Evolutionary conservation across 2,113 vertebrate genomes (phyloP).

Genomic region (Bungarus multicinctus): DNA sequence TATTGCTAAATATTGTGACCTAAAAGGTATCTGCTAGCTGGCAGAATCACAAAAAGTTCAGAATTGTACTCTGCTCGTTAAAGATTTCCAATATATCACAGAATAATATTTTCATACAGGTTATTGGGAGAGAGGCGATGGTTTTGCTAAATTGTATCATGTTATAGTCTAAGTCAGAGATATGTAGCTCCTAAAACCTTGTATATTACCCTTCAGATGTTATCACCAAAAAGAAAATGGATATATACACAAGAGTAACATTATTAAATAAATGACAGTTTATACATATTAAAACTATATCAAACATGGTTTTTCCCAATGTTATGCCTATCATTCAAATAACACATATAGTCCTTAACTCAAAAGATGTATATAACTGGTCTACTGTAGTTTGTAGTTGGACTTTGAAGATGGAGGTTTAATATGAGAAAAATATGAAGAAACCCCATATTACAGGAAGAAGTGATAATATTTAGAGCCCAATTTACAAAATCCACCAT

Average conservation of each 20-base stretch:
- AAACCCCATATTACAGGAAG: background rate
- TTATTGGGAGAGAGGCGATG: background rate
- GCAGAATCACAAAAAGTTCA: background rate
- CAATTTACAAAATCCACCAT: slow-evolving; percentile 12
- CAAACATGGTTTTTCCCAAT: background rate
- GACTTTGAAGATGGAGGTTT: background rate
- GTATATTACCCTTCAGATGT: background rate
- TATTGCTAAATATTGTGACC: no score
- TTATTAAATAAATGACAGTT: background rate
- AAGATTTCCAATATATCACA: background rate
- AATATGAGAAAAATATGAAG: background rate
- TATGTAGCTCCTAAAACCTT: background rate
- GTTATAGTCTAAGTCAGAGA: background rate
- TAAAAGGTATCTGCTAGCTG: background rate
- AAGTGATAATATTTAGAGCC: background rate
- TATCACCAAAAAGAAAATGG: background rate
- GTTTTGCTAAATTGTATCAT: background rate
- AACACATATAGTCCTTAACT: background rate
- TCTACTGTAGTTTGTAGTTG: background rate
- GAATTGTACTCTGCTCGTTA: background rate
- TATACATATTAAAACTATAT: background rate
- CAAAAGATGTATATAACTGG: background rate
- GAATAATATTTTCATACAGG: background rate
- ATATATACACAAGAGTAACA: background rate
- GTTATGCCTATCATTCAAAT: background rate